Evolutionary conservation across 2,888 invertebrate genomes (phyloP), one percentile per base, ranked within the genome.

Genomic region (Scaptomyza parva): DNA sequence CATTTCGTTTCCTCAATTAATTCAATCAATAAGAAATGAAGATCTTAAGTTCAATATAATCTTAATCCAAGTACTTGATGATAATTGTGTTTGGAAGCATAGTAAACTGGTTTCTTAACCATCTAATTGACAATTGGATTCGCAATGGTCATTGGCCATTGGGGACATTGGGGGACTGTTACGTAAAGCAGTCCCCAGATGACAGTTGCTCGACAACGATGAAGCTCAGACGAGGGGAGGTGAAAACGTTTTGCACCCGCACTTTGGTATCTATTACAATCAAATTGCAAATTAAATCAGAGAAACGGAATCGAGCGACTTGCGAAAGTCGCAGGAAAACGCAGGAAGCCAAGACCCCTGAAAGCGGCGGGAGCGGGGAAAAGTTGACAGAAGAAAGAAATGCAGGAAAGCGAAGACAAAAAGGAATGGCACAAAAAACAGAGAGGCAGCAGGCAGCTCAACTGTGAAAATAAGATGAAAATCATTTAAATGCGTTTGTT

Each of bases 201-300:
- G 51, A 54, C 53, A 69, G 67, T 68, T 55, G 50, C 11, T 12
- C 26, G 30, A 17, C 26, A 28, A 17, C 3, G n/a, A 26, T 28
- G 44, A 45, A 28, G 44, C 40, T 48, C 58, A 52, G 14, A 1
- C 1, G 8, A 14, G 35, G 14, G 12, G 33, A 51, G 37, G 18
- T n/a, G n/a, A 59, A 62, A 57, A 52, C 65, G 66, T 68, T 73
- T 81, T 40, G 70, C 78, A 69, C 63, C 67, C 61, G 65, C 71
- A 62, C 71, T 85, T 54, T 70, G 75, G 70, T 86, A 82, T 82
- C 86, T 82, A 78, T 85, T 72, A 82, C 86, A 82, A 86, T 85
- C 86, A 83, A 82, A 82, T 82, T 82, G 78, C 86, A 82, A 82
- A 82, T 82, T 82, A 82, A 82, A 82, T 85, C 82, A 83, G 80